phyloP scores from a whole-genome alignment of 2,113 vertebrate genomes.

The Odocoileus hemionus region DNA sequence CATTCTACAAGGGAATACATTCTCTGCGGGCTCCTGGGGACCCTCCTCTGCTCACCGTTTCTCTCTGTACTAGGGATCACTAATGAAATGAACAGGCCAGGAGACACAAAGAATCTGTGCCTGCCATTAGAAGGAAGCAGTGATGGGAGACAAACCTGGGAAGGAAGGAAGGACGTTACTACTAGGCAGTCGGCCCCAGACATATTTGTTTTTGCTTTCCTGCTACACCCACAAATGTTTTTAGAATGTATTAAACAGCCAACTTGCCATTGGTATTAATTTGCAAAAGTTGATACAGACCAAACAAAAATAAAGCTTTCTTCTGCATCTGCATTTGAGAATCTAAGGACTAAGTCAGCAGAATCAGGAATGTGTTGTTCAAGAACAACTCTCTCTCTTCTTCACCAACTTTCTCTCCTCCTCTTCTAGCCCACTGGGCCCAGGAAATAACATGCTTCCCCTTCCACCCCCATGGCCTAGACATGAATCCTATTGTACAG shows the following conservation, averaged over 20 bases:
- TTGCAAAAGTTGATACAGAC: not conserved
- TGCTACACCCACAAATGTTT: not conserved
- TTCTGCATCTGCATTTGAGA: not conserved
- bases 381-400: not conserved
- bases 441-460: not conserved
- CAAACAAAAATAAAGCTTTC: not conserved
- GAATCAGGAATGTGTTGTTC: not conserved
- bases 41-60: not conserved
- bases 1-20: not conserved
- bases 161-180: not conserved
- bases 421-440: not conserved
- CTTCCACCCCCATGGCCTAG: not conserved
- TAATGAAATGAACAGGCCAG: not conserved
- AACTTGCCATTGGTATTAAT: not conserved
- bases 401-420: not conserved
- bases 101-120: not conserved
- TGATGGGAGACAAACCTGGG: not conserved
- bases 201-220: not conserved
- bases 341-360: not conserved
- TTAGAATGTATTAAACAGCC: not conserved
- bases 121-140: not conserved
- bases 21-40: not conserved
- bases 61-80: not conserved
- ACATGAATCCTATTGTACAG: not conserved
- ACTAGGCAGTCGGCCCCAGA: not conserved